Evolutionary conservation across 2,888 invertebrate genomes (phyloP).

Genomic region (Fabriciana adippe): DNA sequence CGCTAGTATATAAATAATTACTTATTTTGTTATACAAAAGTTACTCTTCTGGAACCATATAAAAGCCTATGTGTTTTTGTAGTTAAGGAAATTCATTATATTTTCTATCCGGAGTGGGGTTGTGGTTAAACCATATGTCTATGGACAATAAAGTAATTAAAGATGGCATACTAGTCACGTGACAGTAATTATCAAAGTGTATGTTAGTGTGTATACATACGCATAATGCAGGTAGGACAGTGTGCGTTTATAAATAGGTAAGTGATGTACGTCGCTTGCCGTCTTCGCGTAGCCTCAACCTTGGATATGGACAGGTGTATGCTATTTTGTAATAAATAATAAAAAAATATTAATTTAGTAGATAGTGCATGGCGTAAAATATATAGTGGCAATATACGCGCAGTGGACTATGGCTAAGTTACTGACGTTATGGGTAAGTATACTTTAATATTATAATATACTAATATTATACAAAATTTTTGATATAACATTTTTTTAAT

Average conservation of each 20-base stretch:
- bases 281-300: slow-evolving; percentile 70
- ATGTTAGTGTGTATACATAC: slow-evolving; percentile 42
- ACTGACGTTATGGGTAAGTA: slow-evolving; percentile 61
- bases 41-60: not conserved
- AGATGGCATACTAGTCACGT: slow-evolving; percentile 44
- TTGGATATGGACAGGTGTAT: slow-evolving; percentile 71
- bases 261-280: slow-evolving; percentile 58
- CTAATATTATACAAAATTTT: not conserved
- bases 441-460: slow-evolving; percentile 5
- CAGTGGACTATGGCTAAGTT: slow-evolving; percentile 57
- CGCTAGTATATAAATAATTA: no score
- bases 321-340: slow-evolving; percentile 41
- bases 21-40: not conserved
- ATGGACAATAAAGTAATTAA: slow-evolving; percentile 45
- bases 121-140: slow-evolving; percentile 33
- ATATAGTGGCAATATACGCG: slow-evolving; percentile 39
- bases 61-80: not conserved
- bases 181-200: slow-evolving; percentile 38
- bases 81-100: slow-evolving; percentile 27
- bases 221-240: slow-evolving; percentile 52
- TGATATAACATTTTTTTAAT: not conserved
- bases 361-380: slow-evolving; percentile 43
- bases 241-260: slow-evolving; percentile 78
- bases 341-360: slow-evolving; percentile 36
- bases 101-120: slow-evolving; percentile 32